Conservation (phyloP, 2,113 vertebrate species). For the Oreocharis arfaki region DNA sequence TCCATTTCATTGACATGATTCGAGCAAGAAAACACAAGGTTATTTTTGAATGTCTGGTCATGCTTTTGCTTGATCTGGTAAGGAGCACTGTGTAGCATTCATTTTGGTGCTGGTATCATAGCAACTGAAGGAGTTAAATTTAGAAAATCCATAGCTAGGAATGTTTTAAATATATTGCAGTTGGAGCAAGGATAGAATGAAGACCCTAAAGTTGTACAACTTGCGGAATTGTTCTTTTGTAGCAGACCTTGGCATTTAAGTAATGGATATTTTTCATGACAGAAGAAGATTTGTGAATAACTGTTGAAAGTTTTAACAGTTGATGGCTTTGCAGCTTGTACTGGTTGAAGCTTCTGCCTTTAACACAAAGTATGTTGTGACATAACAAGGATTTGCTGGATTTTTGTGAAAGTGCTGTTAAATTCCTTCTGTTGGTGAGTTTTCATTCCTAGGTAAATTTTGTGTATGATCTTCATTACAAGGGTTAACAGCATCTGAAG, state of each 20-base stretch:
- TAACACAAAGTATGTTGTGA: neutral
- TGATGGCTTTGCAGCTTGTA: neutral
- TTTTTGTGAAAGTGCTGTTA: neutral
- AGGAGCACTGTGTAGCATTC: neutral
- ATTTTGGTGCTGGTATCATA: conserved; percentile 12
- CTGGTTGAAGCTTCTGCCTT: neutral
- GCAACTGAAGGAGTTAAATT: conserved; percentile 35
- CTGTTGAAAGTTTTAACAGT: neutral
- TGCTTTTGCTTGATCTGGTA: neutral
- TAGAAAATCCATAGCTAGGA: neutral
- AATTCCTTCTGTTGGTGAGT: neutral
- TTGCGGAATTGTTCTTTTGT: neutral
- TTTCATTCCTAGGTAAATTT: neutral
- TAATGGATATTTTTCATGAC: neutral
- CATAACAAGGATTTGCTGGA: neutral
- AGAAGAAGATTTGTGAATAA: neutral
- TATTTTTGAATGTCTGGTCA: neutral
- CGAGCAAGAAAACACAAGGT: neutral
- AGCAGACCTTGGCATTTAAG: neutral
- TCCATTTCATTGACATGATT: neutral
- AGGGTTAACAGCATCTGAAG: neutral
- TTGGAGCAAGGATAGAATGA: neutral
- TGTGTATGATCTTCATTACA: neutral
- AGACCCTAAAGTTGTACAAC: neutral
- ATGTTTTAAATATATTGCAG: neutral